phyloP scores from a whole-genome alignment of 2,797 vertebrate genomes.

The Pseudochromis fuscus region DNA sequence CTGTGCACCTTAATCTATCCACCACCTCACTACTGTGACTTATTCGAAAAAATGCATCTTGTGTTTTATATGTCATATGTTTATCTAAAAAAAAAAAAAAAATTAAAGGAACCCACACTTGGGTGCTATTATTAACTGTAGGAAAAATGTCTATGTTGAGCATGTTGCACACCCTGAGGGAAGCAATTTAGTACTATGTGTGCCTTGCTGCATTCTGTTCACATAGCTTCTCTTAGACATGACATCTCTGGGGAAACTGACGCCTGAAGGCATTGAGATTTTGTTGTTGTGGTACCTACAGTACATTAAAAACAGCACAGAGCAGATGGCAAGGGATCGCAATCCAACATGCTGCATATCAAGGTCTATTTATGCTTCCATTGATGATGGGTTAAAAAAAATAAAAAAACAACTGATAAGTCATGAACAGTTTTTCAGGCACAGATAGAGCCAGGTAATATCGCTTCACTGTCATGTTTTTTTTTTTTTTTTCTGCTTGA shows the following conservation, averaged over 20 bases:
- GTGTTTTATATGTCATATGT: no score
- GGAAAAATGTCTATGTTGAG: not conserved
- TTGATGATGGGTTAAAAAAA: slow-evolving; percentile 20
- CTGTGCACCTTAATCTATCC: no score
- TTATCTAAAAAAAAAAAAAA: no score
- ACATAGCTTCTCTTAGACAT: slow-evolving; percentile 11
- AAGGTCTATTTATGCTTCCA: slow-evolving; percentile 2
- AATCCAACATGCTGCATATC: slow-evolving; percentile 25
- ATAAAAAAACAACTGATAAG: not conserved
- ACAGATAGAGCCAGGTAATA: not conserved
- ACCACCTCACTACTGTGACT: no score
- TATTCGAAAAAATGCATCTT: no score
- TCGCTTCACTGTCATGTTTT: not conserved
- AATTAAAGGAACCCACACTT: not conserved
- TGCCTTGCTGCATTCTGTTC: slow-evolving; percentile 35
- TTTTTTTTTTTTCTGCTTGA: slow-evolving; percentile 1
- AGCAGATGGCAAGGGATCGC: slow-evolving; percentile 32
- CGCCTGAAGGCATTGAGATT: slow-evolving; percentile 18
- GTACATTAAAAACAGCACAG: slow-evolving; percentile 23
- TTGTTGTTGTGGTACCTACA: slow-evolving; percentile 15
- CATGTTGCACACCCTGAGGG: slow-evolving; percentile 23
- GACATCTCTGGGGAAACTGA: slow-evolving; percentile 31
- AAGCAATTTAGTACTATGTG: slow-evolving; percentile 9
- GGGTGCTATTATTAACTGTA: slow-evolving; percentile 5
- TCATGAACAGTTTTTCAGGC: slow-evolving; percentile 2